phyloP scores from a whole-genome alignment of 2,888 invertebrate species.

The Heliconius ethilla region DNA sequence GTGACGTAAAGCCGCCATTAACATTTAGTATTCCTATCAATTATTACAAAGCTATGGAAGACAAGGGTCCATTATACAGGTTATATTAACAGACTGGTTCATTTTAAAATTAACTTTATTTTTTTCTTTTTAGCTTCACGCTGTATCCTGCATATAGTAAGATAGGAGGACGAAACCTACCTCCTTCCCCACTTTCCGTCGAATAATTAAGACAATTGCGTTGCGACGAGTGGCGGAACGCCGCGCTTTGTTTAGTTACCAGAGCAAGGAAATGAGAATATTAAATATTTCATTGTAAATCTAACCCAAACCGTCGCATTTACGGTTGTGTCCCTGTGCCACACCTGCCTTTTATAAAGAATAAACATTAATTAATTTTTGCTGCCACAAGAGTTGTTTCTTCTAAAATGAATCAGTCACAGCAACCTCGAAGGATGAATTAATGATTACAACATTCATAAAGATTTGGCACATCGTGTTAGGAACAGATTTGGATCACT shows the following conservation, averaged over 20 bases:
- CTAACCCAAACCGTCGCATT: not conserved
- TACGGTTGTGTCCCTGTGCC: not conserved
- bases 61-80: conserved; percentile 68
- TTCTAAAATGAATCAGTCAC: conserved; percentile 28
- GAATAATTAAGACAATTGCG: not conserved
- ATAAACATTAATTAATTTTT: not conserved
- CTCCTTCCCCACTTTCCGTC: not conserved
- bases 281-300: not conserved
- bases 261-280: not conserved
- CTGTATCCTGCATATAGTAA: not conserved
- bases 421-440: conserved; percentile 46
- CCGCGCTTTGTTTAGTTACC: not conserved
- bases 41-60: conserved; percentile 71
- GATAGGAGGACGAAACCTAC: not conserved
- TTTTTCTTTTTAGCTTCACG: not conserved
- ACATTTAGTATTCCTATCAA: conserved; percentile 53
- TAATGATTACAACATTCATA: conserved; percentile 49
- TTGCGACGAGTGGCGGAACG: not conserved
- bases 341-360: not conserved
- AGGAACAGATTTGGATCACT: conserved; percentile 63
- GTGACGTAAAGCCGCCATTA: conserved; percentile 46
- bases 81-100: conserved; percentile 43
- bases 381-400: not conserved
- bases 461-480: conserved; percentile 72
- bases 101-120: conserved; percentile 28